A percentile compares a stretch with the other conserved stretches of the same genome.
phyloP scores from a whole-genome alignment of 1,140 invertebrate genomes.

The Dysdera silvatica region DNA sequence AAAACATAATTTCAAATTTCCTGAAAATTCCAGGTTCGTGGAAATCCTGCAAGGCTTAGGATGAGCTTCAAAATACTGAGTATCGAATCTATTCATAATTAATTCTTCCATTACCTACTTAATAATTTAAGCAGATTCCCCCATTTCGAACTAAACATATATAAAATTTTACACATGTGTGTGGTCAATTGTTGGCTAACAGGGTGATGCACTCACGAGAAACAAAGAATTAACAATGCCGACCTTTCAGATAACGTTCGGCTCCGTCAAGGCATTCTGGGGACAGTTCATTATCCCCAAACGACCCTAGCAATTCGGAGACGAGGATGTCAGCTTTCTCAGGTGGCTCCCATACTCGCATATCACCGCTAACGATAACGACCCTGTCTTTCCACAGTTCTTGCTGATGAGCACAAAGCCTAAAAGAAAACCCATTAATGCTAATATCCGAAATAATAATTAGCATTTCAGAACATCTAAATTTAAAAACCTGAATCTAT shows the following conservation, averaged over 20 bases:
- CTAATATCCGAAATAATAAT: not conserved
- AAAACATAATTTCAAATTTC: no score
- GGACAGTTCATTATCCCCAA: slow-evolving; percentile 97
- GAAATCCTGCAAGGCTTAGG: no score
- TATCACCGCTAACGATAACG: slow-evolving; percentile 68
- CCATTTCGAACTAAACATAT: not conserved
- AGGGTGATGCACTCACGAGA: no score
- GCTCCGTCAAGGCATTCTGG: slow-evolving; percentile 97
- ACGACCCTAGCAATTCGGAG: slow-evolving; percentile 93
- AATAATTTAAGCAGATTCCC: slow-evolving; percentile 1
- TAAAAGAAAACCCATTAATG: slow-evolving; percentile 1
- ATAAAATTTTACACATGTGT: slow-evolving; percentile 14
- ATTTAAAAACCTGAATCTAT: not conserved
- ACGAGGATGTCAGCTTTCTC: slow-evolving; percentile 91
- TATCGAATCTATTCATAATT: no score
- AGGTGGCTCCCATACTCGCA: slow-evolving; percentile 70
- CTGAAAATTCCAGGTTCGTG: no score
- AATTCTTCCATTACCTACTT: slow-evolving; percentile 14
- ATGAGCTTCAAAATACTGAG: no score
- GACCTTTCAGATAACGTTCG: slow-evolving; percentile 73
- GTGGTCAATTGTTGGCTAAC: not conserved
- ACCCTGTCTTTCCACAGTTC: slow-evolving; percentile 67
- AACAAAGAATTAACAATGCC: slow-evolving; percentile 6
- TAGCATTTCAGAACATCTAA: not conserved
- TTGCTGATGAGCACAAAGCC: slow-evolving; percentile 64